Percentiles rank a stretch among this genome's conserved stretches.
Conservation (phyloP, 2,888 invertebrate genomes). For the Sminthurides aquaticus region DNA sequence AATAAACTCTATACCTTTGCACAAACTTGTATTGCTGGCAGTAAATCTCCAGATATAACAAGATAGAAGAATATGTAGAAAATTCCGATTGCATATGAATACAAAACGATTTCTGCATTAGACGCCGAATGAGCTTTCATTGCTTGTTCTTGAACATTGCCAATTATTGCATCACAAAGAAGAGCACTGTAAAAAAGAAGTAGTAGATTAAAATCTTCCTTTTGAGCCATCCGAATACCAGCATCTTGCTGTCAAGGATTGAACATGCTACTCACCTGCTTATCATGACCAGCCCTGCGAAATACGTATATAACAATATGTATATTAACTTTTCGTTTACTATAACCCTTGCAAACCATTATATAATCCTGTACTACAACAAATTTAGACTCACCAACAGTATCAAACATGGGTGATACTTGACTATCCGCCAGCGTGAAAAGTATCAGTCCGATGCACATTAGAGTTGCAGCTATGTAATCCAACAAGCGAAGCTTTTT, state of each 20-base stretch:
- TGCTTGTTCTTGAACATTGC: conserved; percentile 92
- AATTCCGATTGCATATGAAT: conserved; percentile 84
- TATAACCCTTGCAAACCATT: not conserved
- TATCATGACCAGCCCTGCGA: conserved; percentile 50
- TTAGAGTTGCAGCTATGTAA: conserved; percentile 71
- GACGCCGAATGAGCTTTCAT: conserved; percentile 76
- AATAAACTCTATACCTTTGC: conserved; percentile 54
- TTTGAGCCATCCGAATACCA: not conserved
- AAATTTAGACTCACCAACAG: conserved; percentile 48
- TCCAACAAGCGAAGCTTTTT: conserved; percentile 78
- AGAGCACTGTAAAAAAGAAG: conserved; percentile 60
- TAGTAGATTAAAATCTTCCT: conserved; percentile 3
- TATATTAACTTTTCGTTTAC: not conserved
- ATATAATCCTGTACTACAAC: not conserved
- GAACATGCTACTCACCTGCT: conserved; percentile 22
- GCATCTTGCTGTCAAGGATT: not conserved
- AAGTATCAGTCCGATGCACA: conserved; percentile 82
- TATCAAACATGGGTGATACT: conserved; percentile 56
- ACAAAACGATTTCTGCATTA: conserved; percentile 85
- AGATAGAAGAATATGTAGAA: conserved; percentile 70
- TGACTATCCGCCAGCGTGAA: conserved; percentile 74
- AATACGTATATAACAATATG: conserved; percentile 3
- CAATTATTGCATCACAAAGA: conserved; percentile 88
- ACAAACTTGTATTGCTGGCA: conserved; percentile 68
- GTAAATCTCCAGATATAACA: conserved; percentile 63